Base-by-base conservation (phyloP, 2,888 invertebrate species). In the Steinernema hermaphroditum region DNA sequence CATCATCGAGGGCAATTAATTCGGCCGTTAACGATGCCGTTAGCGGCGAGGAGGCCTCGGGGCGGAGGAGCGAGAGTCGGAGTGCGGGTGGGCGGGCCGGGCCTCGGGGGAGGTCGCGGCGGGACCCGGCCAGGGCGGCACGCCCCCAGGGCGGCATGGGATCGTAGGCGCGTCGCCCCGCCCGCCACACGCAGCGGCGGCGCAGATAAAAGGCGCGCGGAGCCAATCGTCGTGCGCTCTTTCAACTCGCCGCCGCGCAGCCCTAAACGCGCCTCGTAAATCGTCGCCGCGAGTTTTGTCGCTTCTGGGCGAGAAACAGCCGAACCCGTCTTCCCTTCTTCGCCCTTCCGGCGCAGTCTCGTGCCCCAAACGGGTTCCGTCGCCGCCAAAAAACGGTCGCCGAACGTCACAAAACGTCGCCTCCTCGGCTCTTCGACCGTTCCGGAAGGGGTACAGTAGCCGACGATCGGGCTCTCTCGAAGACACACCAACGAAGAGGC, bases 11-110 rank as follows among this genome's bases (percentile, higher is more conserved):
- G 46, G 54, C 54, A 54, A 54, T 54, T 54, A 54, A 54, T 54
- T 54, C 54, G 54, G 54, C 54, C 54, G 54, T 54, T 54, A 54
- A 54, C 54, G 54, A 54, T 54, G 54, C 54, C 54, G 54, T 54
- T 54, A 54, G 54, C 54, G 54, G 54, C 54, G 54, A 54, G 54
- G 54, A 54, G 54, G 54, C 54, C 54, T 54, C 54, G 54, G 54
- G 54, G 54, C 54, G 54, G 54, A 54, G 54, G 54, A 54, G 54
- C 54, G 54, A 54, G 54, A 54, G 54, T 49, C 27, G 54, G 54
- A 54, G 54, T 54, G 54, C 54, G 54, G 54, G 54, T 54, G 54
- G 54, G 54, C 14, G 54, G 54, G 54, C n/a, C 19, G n/a, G 4
- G 46, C 46, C n/a, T 16, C n/a, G 16, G 46, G 46, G 54, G 22